Percentiles rank a stretch among this genome's conserved stretches.
phyloP scores from a whole-genome alignment of 2,888 invertebrate genomes.

The Perizoma affinitatum region DNA sequence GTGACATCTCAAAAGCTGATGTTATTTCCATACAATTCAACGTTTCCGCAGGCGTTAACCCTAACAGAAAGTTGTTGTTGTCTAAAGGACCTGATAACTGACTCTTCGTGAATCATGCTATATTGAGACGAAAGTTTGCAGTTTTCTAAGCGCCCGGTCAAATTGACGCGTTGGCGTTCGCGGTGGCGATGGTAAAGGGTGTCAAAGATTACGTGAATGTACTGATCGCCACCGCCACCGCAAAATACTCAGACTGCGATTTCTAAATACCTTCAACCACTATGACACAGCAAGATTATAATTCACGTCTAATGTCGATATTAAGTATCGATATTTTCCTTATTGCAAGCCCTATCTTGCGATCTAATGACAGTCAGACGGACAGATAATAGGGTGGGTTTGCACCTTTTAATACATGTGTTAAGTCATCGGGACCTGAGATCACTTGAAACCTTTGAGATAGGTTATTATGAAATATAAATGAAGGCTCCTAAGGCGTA shows the following conservation, averaged over 20 bases:
- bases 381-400: constrained; percentile 27
- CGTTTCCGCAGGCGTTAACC: too few relatives aligned
- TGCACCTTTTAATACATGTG: constrained; percentile 18
- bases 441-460: constrained; percentile 4
- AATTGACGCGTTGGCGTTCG: too few relatives aligned
- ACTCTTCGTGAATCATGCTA: too few relatives aligned
- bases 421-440: constrained; percentile 18
- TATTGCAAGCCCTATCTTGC: constrained; percentile 33
- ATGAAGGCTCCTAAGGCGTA: not conserved
- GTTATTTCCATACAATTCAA: too few relatives aligned
- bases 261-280: constrained; percentile 3
- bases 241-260: not conserved
- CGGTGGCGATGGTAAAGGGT: too few relatives aligned
- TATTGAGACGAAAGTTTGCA: too few relatives aligned
- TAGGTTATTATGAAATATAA: not conserved
- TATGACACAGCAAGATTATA: constrained; percentile 18
- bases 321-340: constrained; percentile 32
- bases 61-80: too few relatives aligned
- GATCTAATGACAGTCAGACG: constrained; percentile 31
- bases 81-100: too few relatives aligned
- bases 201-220: too few relatives aligned
- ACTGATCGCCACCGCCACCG: too few relatives aligned
- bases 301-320: constrained; percentile 18
- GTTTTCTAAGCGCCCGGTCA: too few relatives aligned
- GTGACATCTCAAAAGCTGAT: too few relatives aligned